A percentile compares a stretch with the other conserved stretches of the same genome.
Evolutionary conservation across 2,113 vertebrate genomes (phyloP).

Genomic region (Pithys albifrons): DNA sequence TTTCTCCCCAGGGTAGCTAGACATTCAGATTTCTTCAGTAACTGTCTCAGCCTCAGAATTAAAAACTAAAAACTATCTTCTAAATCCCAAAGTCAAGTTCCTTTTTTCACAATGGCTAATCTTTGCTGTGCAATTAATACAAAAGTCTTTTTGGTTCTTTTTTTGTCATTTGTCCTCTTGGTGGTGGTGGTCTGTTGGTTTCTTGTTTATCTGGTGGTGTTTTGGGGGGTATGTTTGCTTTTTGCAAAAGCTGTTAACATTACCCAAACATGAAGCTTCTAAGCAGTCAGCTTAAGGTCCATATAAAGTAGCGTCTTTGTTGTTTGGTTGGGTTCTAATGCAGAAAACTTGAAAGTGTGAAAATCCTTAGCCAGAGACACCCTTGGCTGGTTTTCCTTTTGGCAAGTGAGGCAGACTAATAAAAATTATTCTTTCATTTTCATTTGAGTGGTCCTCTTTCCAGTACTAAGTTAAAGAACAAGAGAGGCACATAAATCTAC

Average conservation of each 20-base stretch:
- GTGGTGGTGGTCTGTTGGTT: neutral
- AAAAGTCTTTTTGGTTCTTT: neutral
- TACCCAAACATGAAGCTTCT: neutral
- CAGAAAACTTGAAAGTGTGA: neutral
- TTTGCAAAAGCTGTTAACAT: neutral
- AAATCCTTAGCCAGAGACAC: neutral
- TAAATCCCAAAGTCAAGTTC: neutral
- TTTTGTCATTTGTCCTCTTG: neutral
- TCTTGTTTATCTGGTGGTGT: neutral
- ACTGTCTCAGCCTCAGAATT: neutral
- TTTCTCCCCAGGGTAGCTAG: neutral
- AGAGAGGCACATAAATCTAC: neutral
- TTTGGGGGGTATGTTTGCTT: neutral
- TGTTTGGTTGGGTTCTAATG: neutral
- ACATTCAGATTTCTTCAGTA: neutral
- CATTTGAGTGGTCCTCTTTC: neutral
- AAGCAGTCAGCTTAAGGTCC: neutral
- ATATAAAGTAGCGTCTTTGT: neutral
- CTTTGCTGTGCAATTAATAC: neutral
- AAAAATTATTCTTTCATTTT: neutral
- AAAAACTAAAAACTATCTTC: neutral
- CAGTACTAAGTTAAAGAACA: neutral
- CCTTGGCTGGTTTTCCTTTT: neutral
- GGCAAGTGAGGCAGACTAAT: neutral
- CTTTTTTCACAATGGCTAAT: neutral